Percentiles rank a stretch among this genome's conserved stretches.
phyloP scores from a whole-genome alignment of 1,140 invertebrate species.

The Acromyrmex echinatior region DNA sequence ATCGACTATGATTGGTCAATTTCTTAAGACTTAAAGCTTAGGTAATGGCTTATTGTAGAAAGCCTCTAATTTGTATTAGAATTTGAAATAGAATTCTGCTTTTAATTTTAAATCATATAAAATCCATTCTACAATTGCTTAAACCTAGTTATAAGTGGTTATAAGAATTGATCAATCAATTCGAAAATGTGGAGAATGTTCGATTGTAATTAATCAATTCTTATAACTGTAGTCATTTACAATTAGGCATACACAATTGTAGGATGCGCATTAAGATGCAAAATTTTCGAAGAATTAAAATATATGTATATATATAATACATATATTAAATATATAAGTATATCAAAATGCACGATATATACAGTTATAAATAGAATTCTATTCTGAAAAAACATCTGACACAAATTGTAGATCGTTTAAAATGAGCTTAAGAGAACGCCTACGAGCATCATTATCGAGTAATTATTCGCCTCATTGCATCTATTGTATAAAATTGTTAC shows the following conservation, averaged over 20 bases:
- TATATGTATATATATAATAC: neutral
- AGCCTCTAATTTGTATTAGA: too few species aligned
- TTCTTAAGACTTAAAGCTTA: too few species aligned
- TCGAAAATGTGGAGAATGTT: too few species aligned
- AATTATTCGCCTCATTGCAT: constrained; percentile 6
- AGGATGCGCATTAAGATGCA: too few species aligned
- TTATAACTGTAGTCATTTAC: too few species aligned
- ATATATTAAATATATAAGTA: neutral
- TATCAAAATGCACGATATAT: neutral
- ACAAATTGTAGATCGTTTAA: neutral
- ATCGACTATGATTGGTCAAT: too few species aligned
- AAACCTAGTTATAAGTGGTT: too few species aligned
- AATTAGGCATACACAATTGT: too few species aligned
- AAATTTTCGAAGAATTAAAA: neutral
- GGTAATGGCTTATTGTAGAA: too few species aligned
- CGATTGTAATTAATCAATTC: too few species aligned
- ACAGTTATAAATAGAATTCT: neutral
- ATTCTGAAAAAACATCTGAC: neutral
- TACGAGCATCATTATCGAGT: constrained; percentile 5
- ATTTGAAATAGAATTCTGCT: neutral
- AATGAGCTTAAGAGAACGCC: neutral
- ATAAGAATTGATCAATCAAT: too few species aligned
- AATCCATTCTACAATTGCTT: too few species aligned
- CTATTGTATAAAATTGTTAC: constrained; percentile 4
- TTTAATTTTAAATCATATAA: neutral